phyloP scores from a whole-genome alignment of 2,113 vertebrate species.

The Zeus faber region DNA sequence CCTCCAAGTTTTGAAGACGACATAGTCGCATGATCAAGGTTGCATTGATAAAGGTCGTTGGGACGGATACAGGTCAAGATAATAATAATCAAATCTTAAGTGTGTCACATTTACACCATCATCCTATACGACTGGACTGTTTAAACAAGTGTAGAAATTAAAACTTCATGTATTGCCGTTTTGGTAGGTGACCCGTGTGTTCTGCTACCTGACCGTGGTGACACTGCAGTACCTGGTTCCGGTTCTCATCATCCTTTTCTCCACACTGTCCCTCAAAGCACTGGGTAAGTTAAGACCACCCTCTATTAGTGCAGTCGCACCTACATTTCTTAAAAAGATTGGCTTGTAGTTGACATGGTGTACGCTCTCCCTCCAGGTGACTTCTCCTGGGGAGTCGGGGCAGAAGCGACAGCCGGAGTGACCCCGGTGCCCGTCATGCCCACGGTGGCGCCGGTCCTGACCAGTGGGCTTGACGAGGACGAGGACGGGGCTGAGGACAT shows the following conservation, averaged over 20 bases:
- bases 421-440: conserved; percentile 30
- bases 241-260: conserved; percentile 84
- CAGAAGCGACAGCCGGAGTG: conserved; percentile 44
- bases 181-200: conserved; percentile 91
- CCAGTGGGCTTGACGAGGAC: conserved; percentile 51
- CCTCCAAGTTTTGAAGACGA: too few species aligned
- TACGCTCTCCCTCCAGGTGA: conserved; percentile 71
- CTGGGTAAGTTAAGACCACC: conserved; percentile 73
- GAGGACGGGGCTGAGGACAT: conserved; percentile 65
- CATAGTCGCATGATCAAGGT: too few species aligned
- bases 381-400: conserved; percentile 83
- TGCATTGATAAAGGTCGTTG: too few species aligned
- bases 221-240: conserved; percentile 92
- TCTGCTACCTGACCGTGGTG: conserved; percentile 90
- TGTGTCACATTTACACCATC: too few species aligned
- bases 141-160: too few species aligned
- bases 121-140: too few species aligned
- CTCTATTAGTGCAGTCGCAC: neutral
- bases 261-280: conserved; percentile 84
- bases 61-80: too few species aligned
- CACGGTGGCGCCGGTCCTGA: neutral
- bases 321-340: neutral
- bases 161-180: too few species aligned
- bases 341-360: too few species aligned
- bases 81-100: too few species aligned